A percentile compares a stretch with the other conserved stretches of the same genome.
Evolutionary conservation across 1,140 invertebrate species (phyloP).

Genomic region (Lamellibrachia luymesi): DNA sequence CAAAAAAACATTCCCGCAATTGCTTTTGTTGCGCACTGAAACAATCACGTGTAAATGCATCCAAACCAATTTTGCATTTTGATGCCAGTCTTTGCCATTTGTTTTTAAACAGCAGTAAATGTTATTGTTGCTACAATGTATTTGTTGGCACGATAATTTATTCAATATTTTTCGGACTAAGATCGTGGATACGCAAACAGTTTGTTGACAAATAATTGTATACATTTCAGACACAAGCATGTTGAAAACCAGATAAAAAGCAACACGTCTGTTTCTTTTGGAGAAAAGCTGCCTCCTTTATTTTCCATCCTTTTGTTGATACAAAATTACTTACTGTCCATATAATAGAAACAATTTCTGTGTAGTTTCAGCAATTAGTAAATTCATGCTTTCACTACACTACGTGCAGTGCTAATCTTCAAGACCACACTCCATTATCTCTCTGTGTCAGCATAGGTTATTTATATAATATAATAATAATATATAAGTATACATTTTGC

Average conservation of each 20-base stretch:
- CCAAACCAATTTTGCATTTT: too few species aligned
- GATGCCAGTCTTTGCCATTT: too few species aligned
- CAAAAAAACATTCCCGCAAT: too few species aligned
- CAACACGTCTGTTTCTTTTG: background rate
- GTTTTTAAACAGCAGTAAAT: too few species aligned
- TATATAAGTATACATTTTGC: slow-evolving; percentile 6
- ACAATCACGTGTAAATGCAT: too few species aligned
- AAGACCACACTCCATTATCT: background rate
- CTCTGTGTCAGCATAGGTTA: background rate
- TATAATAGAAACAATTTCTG: background rate
- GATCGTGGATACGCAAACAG: too few species aligned
- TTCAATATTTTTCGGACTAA: too few species aligned
- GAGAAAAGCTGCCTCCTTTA: background rate
- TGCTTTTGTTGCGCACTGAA: too few species aligned
- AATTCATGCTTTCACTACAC: background rate
- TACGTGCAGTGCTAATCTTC: background rate
- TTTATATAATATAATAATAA: background rate
- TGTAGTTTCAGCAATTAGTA: background rate
- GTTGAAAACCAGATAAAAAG: background rate
- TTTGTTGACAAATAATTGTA: too few species aligned
- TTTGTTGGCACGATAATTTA: too few species aligned
- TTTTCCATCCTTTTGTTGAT: background rate
- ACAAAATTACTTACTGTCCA: slow-evolving; percentile 1
- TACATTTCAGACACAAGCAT: too few species aligned
- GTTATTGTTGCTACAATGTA: too few species aligned